Conservation (phyloP, 2,797 vertebrate genomes). For the Arvicola amphibius region DNA sequence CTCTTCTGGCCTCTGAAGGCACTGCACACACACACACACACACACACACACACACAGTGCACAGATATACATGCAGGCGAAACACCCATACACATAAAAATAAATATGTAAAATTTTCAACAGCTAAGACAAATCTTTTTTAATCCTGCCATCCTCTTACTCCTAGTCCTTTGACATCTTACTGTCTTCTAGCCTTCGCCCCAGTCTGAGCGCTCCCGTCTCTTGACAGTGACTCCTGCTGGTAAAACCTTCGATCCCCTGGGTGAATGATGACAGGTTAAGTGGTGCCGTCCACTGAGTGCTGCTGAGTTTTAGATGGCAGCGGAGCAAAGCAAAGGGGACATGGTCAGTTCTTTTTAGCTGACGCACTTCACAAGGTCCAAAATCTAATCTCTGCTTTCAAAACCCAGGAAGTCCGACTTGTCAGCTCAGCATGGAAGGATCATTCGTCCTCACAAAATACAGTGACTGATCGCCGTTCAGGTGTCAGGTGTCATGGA, state of each 20-base stretch:
- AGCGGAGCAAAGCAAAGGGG: background rate
- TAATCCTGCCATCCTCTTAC: background rate
- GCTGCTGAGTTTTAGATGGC: background rate
- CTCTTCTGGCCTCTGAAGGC: background rate
- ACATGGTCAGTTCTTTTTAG: background rate
- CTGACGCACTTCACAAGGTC: background rate
- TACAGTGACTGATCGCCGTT: background rate
- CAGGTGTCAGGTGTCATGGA: background rate
- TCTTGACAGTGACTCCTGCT: slow-evolving; percentile 13
- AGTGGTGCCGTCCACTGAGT: background rate
- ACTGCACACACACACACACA: background rate
- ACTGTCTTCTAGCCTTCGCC: background rate
- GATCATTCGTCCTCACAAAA: background rate
- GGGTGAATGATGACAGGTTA: background rate
- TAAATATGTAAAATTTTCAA: background rate
- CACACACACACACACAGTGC: background rate
- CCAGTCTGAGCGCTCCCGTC: background rate
- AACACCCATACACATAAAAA: background rate
- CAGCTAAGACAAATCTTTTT: background rate
- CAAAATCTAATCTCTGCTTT: background rate
- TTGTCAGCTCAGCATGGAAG: background rate
- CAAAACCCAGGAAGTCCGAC: background rate
- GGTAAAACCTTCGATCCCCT: background rate
- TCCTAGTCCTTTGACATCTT: background rate
- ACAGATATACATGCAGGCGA: background rate